Base-by-base conservation (phyloP, 2,888 invertebrate species). In the Tromatobia lineatoria region DNA sequence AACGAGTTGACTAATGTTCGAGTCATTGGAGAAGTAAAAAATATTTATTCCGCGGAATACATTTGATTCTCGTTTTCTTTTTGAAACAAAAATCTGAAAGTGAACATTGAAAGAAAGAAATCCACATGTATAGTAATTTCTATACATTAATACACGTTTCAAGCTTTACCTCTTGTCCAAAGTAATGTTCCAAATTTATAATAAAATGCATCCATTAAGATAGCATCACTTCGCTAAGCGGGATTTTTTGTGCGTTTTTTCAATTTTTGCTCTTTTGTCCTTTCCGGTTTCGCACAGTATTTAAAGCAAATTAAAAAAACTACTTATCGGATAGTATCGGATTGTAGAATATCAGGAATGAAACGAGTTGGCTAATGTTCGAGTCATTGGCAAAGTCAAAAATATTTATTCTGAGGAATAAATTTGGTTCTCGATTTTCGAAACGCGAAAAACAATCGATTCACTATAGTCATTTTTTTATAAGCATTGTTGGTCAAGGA, bases 101-200 rank as follows among this genome's bases (percentile, higher is more conserved):
- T 2, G 29, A 29, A 29, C 29, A 29, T 29, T 4, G 29, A 3
- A 4, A 29, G 3, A 4, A 29, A 29, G 29, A 29, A 3, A n/a
- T n/a, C 29, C 2, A 29, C 4, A 29, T 29, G 3, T 29, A 29
- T 29, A 29, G 29, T 29, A 2, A 29, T 29, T 29, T 29, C 4
- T 4, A 29, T n/a, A n/a, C n/a, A n/a, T n/a, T n/a, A 34, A 70
- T 83, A 34, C 45, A 47, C 20, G 20, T 15, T 34, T 34, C 3
- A 66, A 61, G 29, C 34, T 20, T 50, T 25, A 42, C n/a, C 18
- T 20, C 29, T 2, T 45, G 57, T 38, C 38, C 13, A 45, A 15
- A 70, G 64, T 66, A 64, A 70, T 70, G 67, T 57, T 67, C 73
- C 66, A 52, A 71, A 77, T 78, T 73, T 67, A 59, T 57, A 25